A percentile compares a stretch with the other conserved stretches of the same genome.
Conservation (phyloP, 2,888 invertebrate species). For the Dorcus hopei region DNA sequence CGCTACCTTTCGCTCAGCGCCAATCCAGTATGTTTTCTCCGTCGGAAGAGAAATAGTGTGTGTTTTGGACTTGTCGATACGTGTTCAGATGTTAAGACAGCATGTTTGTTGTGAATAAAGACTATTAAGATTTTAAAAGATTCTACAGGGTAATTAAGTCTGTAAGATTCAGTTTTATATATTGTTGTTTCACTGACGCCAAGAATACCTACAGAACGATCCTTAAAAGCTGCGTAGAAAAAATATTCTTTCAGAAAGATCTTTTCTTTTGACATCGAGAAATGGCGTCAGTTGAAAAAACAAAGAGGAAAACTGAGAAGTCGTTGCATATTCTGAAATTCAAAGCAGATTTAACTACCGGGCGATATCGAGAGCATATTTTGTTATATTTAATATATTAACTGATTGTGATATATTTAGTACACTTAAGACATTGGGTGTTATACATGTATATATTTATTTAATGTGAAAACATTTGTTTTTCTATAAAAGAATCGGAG, state of each 20-base stretch:
- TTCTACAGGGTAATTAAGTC: not conserved
- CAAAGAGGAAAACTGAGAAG: too few species aligned
- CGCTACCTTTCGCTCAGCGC: constrained; percentile 28
- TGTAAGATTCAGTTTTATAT: too few species aligned
- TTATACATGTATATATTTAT: constrained; percentile 11
- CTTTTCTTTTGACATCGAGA: too few species aligned
- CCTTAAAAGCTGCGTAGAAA: too few species aligned
- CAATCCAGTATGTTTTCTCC: constrained; percentile 17
- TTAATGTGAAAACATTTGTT: constrained; percentile 7
- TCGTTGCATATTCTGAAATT: too few species aligned
- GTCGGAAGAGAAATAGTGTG: constrained; percentile 10
- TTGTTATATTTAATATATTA: constrained; percentile 5
- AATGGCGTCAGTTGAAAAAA: too few species aligned
- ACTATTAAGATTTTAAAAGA: not conserved
- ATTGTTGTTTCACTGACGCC: too few species aligned
- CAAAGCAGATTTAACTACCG: too few species aligned
- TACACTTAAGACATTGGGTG: not conserved
- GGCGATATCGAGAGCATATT: not conserved
- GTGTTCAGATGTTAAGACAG: not conserved
- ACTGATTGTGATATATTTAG: constrained; percentile 2
- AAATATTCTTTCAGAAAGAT: too few species aligned
- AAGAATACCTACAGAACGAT: too few species aligned
- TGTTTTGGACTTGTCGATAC: not conserved
- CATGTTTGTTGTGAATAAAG: not conserved
- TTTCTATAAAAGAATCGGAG: constrained; percentile 15